Evolutionary conservation across 2,797 vertebrate genomes (phyloP), one percentile per base, ranked within the genome.

Genomic region (Lepilemur ruficaudatus): DNA sequence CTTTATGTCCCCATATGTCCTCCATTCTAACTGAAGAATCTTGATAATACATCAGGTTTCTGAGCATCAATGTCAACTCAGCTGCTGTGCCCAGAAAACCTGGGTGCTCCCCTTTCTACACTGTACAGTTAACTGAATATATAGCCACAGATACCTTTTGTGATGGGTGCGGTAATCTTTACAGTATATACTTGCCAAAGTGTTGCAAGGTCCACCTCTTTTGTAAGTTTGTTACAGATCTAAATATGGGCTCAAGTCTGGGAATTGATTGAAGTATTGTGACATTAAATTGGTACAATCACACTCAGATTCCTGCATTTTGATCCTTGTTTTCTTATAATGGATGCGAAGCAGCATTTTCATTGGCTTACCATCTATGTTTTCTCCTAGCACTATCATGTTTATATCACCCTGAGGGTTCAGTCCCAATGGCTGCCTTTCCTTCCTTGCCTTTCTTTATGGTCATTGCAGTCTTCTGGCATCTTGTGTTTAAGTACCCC

Each of bases 1-100:
- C 46, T 17, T 1, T 61, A 2, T 30, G 8, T 55, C 0, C 20
- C 17, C 7, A 18, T n/a, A 8, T 70, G 1, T 14, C 32, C 25
- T 89, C 7, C 5, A n/a, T 46, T 63, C 15, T 55, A 55, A 72
- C 17, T 55, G n/a, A 5, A 48, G 52, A 7, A 14, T 1, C 12
- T n/a, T 11, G 30, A 15, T 55, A 32, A 25, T 43, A 22, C 8
- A 20, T 70, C 55, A 65, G 5, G 17, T 43, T 46, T 85, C 48
- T 94, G 43, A 48, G 1, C 22, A 84, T 73, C 20, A n/a, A 0
- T 84, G 32, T 63, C 28, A 86, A 14, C 20, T 73, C 9, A 67
- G 32, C 23, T n/a, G 2, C 43, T 61, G 22, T 73, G 28, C 11
- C 4, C 23, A 41, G 1, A 76, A 61, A 65, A 48, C 12, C 11